Evolutionary conservation across 2,797 vertebrate species (phyloP), one percentile per base, ranked within the genome.

Genomic region (Agapornis canus): DNA sequence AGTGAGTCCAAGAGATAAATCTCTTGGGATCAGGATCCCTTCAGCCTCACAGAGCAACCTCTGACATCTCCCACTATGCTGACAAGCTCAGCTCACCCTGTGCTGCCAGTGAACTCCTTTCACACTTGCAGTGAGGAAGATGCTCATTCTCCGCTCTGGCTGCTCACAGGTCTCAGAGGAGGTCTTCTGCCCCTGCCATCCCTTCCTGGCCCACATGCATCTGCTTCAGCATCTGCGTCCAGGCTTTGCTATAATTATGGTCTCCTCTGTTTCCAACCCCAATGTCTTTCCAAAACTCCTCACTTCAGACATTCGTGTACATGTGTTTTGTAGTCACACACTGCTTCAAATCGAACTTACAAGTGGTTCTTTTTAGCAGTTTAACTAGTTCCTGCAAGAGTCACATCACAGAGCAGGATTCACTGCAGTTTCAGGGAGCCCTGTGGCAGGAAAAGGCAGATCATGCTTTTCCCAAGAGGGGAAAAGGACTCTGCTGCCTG

Each of bases 141-240:
- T 48, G 39, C 25, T 87, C 39, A 12, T 40, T 63, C 37, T 70
- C 52, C 72, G 13, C 29, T 70, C 14, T 32, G 32, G 63, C 6
- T 49, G 17, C 37, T 57, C 59, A 68, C 60, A 63, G 11, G 14
- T 35, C 19, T 68, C 47, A 66, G 64, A 32, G 52, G 56, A 47
- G 31, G 18, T 59, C 31, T n/a, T 80, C 43, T 90, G 12, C 10
- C 8, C 11, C 32, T 81, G n/a, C 9, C 11, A 43, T 10, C 10
- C 59, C 45, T 72, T 82, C 56, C 73, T 86, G 80, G 59, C 57
- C 66, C 77, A 59, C 35, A 32, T 11, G 59, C n/a, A 69, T 80
- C 93, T 63, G 63, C 52, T 65, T 60, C 83, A 76, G 92, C 83
- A 85, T 49, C 73, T 90, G 69, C 92, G 70, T 61, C 60, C 45